phyloP scores from a whole-genome alignment of 2,113 vertebrate genomes.

The Chelonoidis abingdonii region DNA sequence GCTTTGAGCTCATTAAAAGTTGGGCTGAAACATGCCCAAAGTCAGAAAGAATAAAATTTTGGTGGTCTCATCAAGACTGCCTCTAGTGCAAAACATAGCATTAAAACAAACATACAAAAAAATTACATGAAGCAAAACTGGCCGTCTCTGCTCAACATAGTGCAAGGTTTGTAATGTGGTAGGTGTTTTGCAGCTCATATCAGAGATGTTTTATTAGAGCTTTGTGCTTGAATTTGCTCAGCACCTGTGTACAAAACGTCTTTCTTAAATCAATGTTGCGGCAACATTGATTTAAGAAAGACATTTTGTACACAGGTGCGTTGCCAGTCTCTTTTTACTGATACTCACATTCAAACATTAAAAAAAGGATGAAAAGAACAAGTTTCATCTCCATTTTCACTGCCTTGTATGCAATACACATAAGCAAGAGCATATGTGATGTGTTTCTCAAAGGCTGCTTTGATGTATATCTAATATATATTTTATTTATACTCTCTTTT shows the following conservation, averaged over 20 bases:
- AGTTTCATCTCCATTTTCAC: not conserved
- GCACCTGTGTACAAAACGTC: fast-evolving
- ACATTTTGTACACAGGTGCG: fast-evolving
- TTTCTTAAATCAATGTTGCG: not conserved
- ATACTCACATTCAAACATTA: not conserved
- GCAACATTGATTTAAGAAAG: not conserved
- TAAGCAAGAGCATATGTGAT: not conserved
- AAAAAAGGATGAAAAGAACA: not conserved
- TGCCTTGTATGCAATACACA: not conserved
- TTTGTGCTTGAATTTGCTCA: not conserved
- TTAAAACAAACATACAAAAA: not conserved
- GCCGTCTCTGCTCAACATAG: not conserved
- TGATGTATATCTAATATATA: not conserved
- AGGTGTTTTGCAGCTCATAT: not conserved
- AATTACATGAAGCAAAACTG: not conserved
- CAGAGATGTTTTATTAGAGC: fast-evolving
- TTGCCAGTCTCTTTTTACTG: not conserved
- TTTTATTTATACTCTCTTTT: not conserved
- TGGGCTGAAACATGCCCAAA: not conserved
- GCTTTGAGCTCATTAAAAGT: not conserved
- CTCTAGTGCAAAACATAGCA: not conserved
- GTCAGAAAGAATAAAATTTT: not conserved
- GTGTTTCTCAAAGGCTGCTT: not conserved
- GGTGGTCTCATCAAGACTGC: fast-evolving
- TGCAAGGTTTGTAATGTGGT: not conserved